A percentile compares a stretch with the other conserved stretches of the same genome.
Conservation (phyloP, 1,140 invertebrate genomes). For the Papilio machaon region DNA sequence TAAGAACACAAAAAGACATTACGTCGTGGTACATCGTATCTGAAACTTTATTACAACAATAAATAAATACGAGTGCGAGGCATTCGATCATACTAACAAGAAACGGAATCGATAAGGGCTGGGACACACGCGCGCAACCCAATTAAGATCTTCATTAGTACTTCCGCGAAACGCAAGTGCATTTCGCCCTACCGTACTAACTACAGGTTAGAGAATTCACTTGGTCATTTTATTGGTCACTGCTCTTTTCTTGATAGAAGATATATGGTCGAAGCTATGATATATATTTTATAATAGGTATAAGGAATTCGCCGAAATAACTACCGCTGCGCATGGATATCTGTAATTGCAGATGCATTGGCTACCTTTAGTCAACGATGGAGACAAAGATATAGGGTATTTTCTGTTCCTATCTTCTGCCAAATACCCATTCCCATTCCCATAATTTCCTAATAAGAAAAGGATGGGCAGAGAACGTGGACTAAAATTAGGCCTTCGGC, state of each 20-base stretch:
- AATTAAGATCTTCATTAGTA: slow-evolving; percentile 67
- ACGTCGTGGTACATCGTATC: neutral
- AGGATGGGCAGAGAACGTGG: no score
- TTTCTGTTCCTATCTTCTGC: no score
- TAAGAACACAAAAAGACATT: neutral
- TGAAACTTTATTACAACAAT: slow-evolving; percentile 6
- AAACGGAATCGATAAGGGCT: slow-evolving; percentile 45
- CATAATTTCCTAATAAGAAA: no score
- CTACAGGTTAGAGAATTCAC: slow-evolving; percentile 18
- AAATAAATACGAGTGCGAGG: slow-evolving; percentile 10
- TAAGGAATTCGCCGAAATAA: no score
- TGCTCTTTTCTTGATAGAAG: neutral
- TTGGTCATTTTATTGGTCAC: neutral
- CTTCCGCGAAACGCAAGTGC: slow-evolving; percentile 52
- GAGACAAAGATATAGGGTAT: no score
- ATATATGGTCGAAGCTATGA: neutral
- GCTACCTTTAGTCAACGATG: no score
- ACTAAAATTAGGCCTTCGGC: no score
- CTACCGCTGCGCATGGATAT: no score
- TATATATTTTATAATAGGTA: no score
- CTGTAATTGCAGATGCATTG: no score
- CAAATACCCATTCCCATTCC: no score
- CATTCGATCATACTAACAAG: slow-evolving; percentile 37
- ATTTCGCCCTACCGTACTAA: slow-evolving; percentile 22
- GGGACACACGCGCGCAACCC: slow-evolving; percentile 54